These are phyloP conservation scores for Maccullochella peelii DNA, from an alignment of 2,113 vertebrate genomes.

Conservation along the genomic window DNA sequence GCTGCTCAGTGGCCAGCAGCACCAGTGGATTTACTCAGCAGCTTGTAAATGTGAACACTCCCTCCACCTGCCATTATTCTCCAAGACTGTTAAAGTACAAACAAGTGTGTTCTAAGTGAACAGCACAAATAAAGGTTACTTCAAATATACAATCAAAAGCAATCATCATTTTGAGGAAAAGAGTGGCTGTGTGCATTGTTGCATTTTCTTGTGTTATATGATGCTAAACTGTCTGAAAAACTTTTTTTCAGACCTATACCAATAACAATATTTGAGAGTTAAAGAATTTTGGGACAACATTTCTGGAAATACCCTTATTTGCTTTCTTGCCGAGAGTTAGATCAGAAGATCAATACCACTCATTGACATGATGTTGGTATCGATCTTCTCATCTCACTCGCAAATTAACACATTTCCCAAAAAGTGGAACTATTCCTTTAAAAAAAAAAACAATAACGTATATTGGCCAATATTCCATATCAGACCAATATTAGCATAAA, in stretches of 20 bases:
- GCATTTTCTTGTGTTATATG: neutral
- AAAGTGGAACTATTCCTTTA: neutral
- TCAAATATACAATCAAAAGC: neutral
- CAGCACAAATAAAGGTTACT: neutral
- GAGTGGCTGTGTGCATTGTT: neutral
- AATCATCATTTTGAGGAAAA: neutral
- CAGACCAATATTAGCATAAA: too few species aligned
- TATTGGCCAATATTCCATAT: too few species aligned
- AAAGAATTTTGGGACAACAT: neutral
- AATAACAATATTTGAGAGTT: neutral
- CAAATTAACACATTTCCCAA: neutral
- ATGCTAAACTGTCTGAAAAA: neutral
- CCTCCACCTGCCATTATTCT: slow-evolving; percentile 7
- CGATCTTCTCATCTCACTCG: neutral
- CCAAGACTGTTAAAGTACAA: neutral
- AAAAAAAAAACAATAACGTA: too few species aligned
- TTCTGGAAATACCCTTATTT: neutral
- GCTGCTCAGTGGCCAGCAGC: slow-evolving; percentile 9
- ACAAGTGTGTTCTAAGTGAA: neutral
- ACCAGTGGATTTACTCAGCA: slow-evolving; percentile 23
- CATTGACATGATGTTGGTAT: neutral
- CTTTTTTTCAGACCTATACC: neutral
- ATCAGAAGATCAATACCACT: neutral
- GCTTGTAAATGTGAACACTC: slow-evolving; percentile 10
- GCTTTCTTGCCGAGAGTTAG: neutral